Evolutionary conservation across 2,888 invertebrate genomes (phyloP).

Genomic region (Pachydiplax longipennis): DNA sequence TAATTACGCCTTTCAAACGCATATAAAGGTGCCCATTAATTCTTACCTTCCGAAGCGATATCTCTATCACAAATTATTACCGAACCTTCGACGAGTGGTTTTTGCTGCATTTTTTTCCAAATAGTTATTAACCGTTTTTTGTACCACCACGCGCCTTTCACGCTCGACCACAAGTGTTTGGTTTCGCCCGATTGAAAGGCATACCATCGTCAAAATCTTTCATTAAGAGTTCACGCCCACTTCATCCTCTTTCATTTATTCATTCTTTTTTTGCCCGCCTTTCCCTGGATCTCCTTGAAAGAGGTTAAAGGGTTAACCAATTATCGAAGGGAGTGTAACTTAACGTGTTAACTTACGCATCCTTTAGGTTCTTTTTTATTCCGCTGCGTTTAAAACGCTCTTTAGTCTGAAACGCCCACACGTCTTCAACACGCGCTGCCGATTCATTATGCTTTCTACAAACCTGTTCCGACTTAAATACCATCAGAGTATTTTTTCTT

Average conservation of each 20-base stretch:
- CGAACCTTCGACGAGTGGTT: neutral
- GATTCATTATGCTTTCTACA: conserved; percentile 25
- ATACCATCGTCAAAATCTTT: conserved; percentile 33
- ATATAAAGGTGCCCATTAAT: neutral
- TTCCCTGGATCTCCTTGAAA: neutral
- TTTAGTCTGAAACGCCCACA: neutral
- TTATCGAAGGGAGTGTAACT: conserved; percentile 24
- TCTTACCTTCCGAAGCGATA: neutral
- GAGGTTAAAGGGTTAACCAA: conserved; percentile 42
- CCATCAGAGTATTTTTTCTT: neutral
- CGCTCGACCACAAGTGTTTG: conserved; percentile 30
- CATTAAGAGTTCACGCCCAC: conserved; percentile 25
- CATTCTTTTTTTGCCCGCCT: neutral
- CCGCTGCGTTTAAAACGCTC: neutral
- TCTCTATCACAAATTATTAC: conserved; percentile 32
- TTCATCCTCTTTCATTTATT: neutral
- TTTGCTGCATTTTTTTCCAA: neutral
- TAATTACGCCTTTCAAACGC: neutral
- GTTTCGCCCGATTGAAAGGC: neutral
- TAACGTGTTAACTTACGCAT: conserved; percentile 34
- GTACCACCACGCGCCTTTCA: neutral
- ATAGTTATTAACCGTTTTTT: conserved; percentile 3
- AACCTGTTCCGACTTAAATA: conserved; percentile 27
- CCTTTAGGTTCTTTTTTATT: neutral
- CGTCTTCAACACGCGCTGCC: neutral